A percentile compares a stretch with the other conserved stretches of the same genome.
phyloP scores from a whole-genome alignment of 64 coral and sea anemone species.

The Astreopora myriophthalma region DNA sequence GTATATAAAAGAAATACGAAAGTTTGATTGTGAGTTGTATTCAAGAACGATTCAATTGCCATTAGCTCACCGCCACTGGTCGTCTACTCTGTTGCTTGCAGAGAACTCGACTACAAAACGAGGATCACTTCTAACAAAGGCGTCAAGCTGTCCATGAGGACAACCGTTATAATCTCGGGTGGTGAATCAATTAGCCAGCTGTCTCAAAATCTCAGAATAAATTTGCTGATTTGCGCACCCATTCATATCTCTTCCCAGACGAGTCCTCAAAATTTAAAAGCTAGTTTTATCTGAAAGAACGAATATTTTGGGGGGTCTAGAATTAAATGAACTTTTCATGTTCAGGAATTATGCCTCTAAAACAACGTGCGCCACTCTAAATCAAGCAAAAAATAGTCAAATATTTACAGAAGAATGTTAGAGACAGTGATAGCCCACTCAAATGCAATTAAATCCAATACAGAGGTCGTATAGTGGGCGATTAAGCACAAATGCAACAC shows the following conservation, averaged over 20 bases:
- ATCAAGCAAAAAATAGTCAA: too few relatives aligned
- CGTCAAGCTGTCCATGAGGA: neutral
- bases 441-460: neutral
- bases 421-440: neutral
- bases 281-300: neutral
- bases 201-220: too few relatives aligned
- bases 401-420: too few relatives aligned
- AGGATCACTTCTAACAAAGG: neutral
- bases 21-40: neutral
- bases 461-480: neutral
- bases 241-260: too few relatives aligned
- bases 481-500: neutral
- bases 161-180: neutral
- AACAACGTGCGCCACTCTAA: too few relatives aligned
- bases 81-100: neutral
- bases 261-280: neutral
- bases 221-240: too few relatives aligned
- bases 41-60: neutral
- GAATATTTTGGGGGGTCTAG: too few relatives aligned
- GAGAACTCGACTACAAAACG: neutral
- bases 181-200: too few relatives aligned
- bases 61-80: neutral
- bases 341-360: too few relatives aligned
- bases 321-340: too few relatives aligned
- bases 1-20: too few relatives aligned